Evolutionary conservation across 2,888 invertebrate genomes (phyloP).

Genomic region (Napeogenes sylphis): DNA sequence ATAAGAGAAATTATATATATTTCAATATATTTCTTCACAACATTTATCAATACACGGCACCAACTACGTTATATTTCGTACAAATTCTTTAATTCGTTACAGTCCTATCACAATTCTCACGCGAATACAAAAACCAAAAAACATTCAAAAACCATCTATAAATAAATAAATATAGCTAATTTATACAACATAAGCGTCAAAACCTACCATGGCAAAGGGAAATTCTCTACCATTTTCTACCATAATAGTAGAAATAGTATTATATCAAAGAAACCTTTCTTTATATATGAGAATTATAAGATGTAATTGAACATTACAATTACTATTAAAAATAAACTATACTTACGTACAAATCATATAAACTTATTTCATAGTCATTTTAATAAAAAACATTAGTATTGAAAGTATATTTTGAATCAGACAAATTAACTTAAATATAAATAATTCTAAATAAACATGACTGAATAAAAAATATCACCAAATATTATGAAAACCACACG

Average conservation of each 20-base stretch:
- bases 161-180: constrained; percentile 61
- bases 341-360: too few species aligned
- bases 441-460: too few species aligned
- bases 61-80: constrained; percentile 48
- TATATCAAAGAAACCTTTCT: not conserved
- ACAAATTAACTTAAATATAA: too few species aligned
- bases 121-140: constrained; percentile 31
- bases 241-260: constrained; percentile 3
- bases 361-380: too few species aligned
- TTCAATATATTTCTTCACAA: constrained; percentile 68
- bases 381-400: too few species aligned
- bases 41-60: constrained; percentile 50
- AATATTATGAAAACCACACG: too few species aligned
- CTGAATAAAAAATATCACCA: too few species aligned
- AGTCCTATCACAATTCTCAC: constrained; percentile 45
- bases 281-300: not conserved
- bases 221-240: constrained; percentile 16
- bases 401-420: too few species aligned
- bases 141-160: constrained; percentile 27
- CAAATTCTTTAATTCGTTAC: constrained; percentile 38
- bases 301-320: not conserved
- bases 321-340: too few species aligned
- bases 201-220: constrained; percentile 18
- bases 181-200: constrained; percentile 43
- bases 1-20: constrained; percentile 75